These are phyloP conservation scores for Drosophila malerkotliana DNA, from an alignment of 1,140 invertebrate genomes.

Conservation along the genomic window DNA sequence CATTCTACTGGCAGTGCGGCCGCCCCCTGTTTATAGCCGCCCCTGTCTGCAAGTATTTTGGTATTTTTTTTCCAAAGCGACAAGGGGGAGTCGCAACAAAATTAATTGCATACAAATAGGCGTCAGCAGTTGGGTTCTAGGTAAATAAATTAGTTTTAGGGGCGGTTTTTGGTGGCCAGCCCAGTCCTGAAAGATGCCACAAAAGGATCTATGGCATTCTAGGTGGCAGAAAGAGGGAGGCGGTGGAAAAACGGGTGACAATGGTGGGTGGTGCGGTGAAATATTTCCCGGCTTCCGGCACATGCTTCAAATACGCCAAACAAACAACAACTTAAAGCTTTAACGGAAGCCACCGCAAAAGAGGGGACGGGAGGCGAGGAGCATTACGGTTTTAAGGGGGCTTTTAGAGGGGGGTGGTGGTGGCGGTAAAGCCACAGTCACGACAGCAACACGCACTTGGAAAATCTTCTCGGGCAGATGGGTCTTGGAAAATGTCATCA, in stretches of 20 bases:
- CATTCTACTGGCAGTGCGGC: not conserved
- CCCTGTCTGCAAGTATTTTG: not conserved
- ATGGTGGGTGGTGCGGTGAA: constrained; percentile 17
- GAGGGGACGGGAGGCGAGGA: not conserved
- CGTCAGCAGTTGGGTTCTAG: constrained; percentile 44
- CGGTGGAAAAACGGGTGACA: constrained; percentile 6
- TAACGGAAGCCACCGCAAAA: constrained; percentile 24
- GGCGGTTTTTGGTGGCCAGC: constrained; percentile 2
- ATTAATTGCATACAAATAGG: constrained; percentile 79
- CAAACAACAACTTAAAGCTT: constrained; percentile 42
- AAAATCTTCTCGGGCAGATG: constrained; percentile 24
- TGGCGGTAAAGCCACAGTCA: constrained; percentile 24
- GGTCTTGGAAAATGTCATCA: constrained; percentile 22
- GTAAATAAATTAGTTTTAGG: constrained; percentile 56
- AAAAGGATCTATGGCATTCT: constrained; percentile 17
- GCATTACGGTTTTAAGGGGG: not conserved
- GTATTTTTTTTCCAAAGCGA: constrained; percentile 13
- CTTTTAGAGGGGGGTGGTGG: not conserved
- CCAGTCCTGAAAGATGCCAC: constrained; percentile 3
- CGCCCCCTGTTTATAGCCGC: not conserved
- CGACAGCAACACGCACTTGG: constrained; percentile 28
- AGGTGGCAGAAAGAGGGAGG: not conserved
- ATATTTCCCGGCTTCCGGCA: constrained; percentile 29
- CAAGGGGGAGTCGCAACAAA: constrained; percentile 34
- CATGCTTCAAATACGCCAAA: constrained; percentile 32